These are phyloP conservation scores for Podabrus alpinus DNA, from an alignment of 2,888 invertebrate species.

Conservation along the genomic window DNA sequence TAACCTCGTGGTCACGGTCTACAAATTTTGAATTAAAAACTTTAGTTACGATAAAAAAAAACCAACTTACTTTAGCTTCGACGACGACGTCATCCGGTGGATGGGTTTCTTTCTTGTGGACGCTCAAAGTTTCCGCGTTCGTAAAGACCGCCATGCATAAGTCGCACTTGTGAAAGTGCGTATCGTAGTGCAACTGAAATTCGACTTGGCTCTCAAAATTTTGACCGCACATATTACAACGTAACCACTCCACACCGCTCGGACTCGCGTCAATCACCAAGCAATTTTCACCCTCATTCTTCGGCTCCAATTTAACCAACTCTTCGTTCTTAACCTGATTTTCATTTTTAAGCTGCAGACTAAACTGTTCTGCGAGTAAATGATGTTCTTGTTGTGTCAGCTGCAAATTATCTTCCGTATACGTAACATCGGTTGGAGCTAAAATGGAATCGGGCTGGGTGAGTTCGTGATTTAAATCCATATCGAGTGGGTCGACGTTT, in stretches of 20 bases:
- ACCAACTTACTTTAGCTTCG: constrained; percentile 27
- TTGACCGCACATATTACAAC: constrained; percentile 55
- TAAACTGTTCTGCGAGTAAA: constrained; percentile 43
- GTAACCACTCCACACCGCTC: constrained; percentile 37
- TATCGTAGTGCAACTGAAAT: constrained; percentile 52
- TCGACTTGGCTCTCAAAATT: constrained; percentile 48
- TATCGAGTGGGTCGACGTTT: constrained; percentile 46
- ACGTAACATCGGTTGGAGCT: constrained; percentile 39
- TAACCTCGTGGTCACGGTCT: constrained; percentile 36
- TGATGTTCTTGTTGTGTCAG: constrained; percentile 46
- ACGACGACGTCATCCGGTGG: constrained; percentile 28
- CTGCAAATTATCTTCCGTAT: constrained; percentile 44
- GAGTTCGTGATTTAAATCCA: constrained; percentile 49
- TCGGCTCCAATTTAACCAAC: background rate
- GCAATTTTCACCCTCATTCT: background rate
- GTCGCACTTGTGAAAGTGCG: constrained; percentile 53
- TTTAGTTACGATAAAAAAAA: background rate
- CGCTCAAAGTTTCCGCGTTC: constrained; percentile 53
- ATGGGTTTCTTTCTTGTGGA: constrained; percentile 49
- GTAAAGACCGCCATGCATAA: constrained; percentile 56
- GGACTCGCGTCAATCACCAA: constrained; percentile 4
- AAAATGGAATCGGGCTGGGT: constrained; percentile 45
- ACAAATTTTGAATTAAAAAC: constrained; percentile 2
- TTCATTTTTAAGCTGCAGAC: constrained; percentile 21
- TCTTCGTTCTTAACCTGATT: background rate